Base-by-base conservation (phyloP, 2,797 vertebrate species). In the Aulostomus chinensis region DNA sequence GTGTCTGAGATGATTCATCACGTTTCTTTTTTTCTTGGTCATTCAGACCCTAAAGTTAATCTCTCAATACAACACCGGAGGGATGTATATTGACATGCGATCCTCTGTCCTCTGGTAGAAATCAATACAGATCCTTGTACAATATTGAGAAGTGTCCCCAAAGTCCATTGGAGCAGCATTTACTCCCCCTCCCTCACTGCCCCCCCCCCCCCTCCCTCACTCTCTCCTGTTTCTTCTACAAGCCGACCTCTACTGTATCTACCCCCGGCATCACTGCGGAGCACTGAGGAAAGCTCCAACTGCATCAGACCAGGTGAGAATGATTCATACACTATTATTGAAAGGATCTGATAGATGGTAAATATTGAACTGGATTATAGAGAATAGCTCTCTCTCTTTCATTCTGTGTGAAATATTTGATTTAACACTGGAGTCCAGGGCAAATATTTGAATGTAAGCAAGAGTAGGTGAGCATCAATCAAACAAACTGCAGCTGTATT, bases 191-290 rank as follows among this genome's bases (percentile, higher is more conserved):
- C 43, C 62, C 56, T 55, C 49, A 55, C 62, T 60, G 45, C 62
- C 79, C 61, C 56, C 46, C 73, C 64, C 55, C 62, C 58, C 73
- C 64, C 55, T 59, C 58, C 43, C 67, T 40, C 63, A 68, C 66
- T 70, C 63, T 58, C 64, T 54, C 60, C 74, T 50, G 56, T 70
- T 85, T 76, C 71, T 84, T 81, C 79, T 67, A 68, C 62, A 68
- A 81, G 58, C 77, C 87, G 75, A 84, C 83, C 80, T 87, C 84
- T 80, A 85, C 81, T 87, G 80, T 85, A 75, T 83, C 67, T 80
- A 73, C 70, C 73, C 60, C 78, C 67, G 79, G 76, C 85, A 86
- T 79, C 78, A 83, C 85, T 84, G 76, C 80, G 84, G 84, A 85
- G 68, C 70, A 68, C 68, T 50, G 73, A 81, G 65, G 76, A 63